Percentiles rank a stretch among this genome's conserved stretches.
phyloP scores from a whole-genome alignment of 2,113 vertebrate genomes.

The Carettochelys insculpta region DNA sequence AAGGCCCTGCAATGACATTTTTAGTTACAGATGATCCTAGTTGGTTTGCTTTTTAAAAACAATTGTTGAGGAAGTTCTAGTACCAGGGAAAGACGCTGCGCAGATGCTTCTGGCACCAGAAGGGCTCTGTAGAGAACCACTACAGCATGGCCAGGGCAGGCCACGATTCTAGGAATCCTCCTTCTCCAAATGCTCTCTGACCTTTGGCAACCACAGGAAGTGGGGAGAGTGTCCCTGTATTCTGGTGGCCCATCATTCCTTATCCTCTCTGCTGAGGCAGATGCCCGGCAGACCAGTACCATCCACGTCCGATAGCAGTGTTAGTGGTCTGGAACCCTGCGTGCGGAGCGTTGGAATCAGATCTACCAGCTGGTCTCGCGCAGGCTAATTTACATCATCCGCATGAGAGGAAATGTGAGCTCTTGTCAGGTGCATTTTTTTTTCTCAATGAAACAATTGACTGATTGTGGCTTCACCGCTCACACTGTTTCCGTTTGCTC shows the following conservation, averaged over 20 bases:
- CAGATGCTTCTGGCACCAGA: background rate
- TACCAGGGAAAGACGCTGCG: background rate
- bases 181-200: background rate
- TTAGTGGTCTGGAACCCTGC: background rate
- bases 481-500: slow-evolving; percentile 24
- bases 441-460: background rate
- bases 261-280: background rate
- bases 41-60: background rate
- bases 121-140: background rate
- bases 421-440: background rate
- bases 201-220: background rate
- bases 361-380: background rate
- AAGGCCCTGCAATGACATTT: background rate
- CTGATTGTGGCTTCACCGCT: slow-evolving; percentile 25
- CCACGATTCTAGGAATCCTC: background rate
- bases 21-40: background rate
- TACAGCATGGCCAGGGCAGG: background rate
- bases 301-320: background rate
- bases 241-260: background rate
- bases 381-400: slow-evolving; percentile 23
- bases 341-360: background rate
- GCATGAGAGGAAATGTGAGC: background rate
- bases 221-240: background rate
- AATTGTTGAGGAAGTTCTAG: background rate
- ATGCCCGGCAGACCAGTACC: fast-evolving